Evolutionary conservation across 2,888 invertebrate species (phyloP).

Genomic region (Calameuta idolon): DNA sequence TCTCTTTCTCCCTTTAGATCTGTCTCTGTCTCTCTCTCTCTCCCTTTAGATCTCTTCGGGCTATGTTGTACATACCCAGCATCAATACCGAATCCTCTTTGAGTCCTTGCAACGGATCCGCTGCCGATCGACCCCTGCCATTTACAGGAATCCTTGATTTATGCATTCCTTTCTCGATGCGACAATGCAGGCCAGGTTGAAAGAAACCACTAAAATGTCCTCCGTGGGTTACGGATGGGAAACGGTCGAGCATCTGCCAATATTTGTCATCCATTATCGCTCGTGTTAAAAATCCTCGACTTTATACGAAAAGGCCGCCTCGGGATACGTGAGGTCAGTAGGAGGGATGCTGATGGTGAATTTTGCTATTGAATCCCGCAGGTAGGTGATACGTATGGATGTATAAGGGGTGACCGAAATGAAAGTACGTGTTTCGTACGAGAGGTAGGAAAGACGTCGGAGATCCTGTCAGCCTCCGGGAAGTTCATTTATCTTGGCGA

Average conservation of each 20-base stretch:
- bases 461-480: too few relatives aligned
- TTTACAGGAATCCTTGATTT: constrained; percentile 58
- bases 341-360: too few relatives aligned
- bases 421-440: too few relatives aligned
- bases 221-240: constrained; percentile 24
- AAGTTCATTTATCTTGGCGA: too few relatives aligned
- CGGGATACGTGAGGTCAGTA: too few relatives aligned
- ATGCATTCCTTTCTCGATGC: constrained; percentile 53
- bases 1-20: constrained; percentile 11
- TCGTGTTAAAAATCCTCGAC: constrained; percentile 20
- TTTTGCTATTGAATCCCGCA: too few relatives aligned
- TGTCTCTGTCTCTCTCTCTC: constrained; percentile 13
- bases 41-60: constrained; percentile 20
- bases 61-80: neutral
- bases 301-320: neutral
- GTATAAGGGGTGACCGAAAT: too few relatives aligned
- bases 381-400: too few relatives aligned
- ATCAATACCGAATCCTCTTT: too few relatives aligned
- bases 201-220: constrained; percentile 48
- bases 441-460: too few relatives aligned
- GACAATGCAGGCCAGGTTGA: constrained; percentile 46
- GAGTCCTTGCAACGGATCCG: neutral
- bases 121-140: constrained; percentile 43
- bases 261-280: constrained; percentile 66
- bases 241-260: constrained; percentile 62